Percentiles rank a stretch among this genome's conserved stretches.
Conservation (phyloP, 1,140 invertebrate species). For the honey bee (Apis mellifera) region DNA sequence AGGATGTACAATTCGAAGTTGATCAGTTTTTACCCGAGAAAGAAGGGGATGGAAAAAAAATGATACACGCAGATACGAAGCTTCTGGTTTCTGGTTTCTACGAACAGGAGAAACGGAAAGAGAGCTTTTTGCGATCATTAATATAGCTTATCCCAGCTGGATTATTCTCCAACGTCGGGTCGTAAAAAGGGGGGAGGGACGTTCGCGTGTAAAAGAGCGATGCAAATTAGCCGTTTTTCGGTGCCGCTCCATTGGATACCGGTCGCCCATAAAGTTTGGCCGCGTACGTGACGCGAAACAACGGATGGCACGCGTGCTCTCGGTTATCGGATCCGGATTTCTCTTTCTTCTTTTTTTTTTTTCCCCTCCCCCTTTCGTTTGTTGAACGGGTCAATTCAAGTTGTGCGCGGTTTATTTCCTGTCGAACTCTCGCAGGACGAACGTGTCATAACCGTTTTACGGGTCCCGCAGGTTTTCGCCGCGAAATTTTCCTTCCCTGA, state of each 20-base stretch:
- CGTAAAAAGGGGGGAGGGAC: conserved; percentile 2
- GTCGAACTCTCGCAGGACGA: background rate
- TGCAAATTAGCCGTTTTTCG: conserved; percentile 59
- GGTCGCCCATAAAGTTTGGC: background rate
- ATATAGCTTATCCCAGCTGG: conserved; percentile 64
- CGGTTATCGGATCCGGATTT: conserved; percentile 39
- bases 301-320: conserved; percentile 23
- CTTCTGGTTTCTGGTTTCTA: background rate
- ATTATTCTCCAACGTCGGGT: conserved; percentile 41
- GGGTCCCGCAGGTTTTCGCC: conserved; percentile 16
- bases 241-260: background rate
- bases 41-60: conserved; percentile 56
- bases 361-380: conserved; percentile 34
- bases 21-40: conserved; percentile 57
- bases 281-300: conserved; percentile 44
- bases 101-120: background rate
- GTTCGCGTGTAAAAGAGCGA: conserved; percentile 56
- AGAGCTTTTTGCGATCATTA: conserved; percentile 62
- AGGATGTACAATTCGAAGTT: conserved; percentile 42
- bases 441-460: conserved; percentile 5
- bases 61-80: conserved; percentile 53
- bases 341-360: conserved; percentile 20
- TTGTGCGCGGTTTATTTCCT: conserved; percentile 26
- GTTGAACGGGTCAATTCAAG: conserved; percentile 48
- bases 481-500: conserved; percentile 21